A percentile compares a stretch with the other conserved stretches of the same genome.
phyloP scores from a whole-genome alignment of 2,113 vertebrate species.

The Pampusana beccarii region DNA sequence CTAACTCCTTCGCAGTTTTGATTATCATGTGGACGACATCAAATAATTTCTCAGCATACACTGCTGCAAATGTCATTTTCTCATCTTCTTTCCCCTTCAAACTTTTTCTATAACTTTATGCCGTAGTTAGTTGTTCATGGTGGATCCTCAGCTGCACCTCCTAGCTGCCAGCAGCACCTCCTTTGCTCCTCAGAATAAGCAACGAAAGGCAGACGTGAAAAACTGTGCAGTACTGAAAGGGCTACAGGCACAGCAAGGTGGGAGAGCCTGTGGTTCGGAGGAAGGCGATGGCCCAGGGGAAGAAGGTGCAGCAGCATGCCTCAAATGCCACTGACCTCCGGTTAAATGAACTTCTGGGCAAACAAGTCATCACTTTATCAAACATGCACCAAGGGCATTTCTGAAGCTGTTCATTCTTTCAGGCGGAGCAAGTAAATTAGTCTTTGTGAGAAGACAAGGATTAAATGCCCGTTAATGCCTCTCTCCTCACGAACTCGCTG shows the following conservation, averaged over 20 bases:
- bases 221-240: accelerated
- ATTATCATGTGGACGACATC: neutral
- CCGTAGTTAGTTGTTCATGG: neutral
- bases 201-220: neutral
- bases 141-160: neutral
- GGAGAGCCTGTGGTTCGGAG: neutral
- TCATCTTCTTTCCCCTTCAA: neutral
- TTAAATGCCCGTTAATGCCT: neutral
- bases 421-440: neutral
- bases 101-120: neutral
- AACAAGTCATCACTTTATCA: neutral
- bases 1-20: neutral
- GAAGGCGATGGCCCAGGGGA: neutral
- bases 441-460: neutral
- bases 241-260: neutral
- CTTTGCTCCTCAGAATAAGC: neutral
- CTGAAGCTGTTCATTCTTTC: neutral
- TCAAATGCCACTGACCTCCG: neutral
- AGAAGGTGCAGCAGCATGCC: neutral
- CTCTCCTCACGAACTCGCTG: neutral
- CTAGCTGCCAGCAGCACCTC: neutral
- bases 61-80: neutral
- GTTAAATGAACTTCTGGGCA: conserved; percentile 33
- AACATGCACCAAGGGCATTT: conserved; percentile 1
- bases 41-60: neutral